Conservation (phyloP, 2,888 invertebrate genomes). For the Synanthedon myopaeformis region DNA sequence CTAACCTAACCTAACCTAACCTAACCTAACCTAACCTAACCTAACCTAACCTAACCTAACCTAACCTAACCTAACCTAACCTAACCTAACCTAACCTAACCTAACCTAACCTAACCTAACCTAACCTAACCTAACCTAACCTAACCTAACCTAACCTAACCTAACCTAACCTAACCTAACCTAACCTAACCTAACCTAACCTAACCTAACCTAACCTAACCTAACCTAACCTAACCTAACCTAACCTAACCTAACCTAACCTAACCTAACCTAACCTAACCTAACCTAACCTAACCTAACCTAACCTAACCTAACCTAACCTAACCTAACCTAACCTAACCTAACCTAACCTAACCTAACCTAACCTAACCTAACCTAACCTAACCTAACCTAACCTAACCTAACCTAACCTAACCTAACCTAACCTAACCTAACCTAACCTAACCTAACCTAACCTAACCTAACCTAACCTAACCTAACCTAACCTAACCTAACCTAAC, state of each 20-base stretch:
- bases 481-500: slow-evolving; percentile 4
- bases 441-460: slow-evolving; percentile 4
- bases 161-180: slow-evolving; percentile 2
- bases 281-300: slow-evolving; percentile 8
- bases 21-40: slow-evolving; percentile 8
- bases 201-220: slow-evolving; percentile 10
- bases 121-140: slow-evolving; percentile 4
- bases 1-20: slow-evolving; percentile 5
- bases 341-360: slow-evolving; percentile 4
- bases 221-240: slow-evolving; percentile 9
- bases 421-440: slow-evolving; percentile 7
- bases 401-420: slow-evolving; percentile 6
- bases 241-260: slow-evolving; percentile 8
- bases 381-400: slow-evolving; percentile 8
- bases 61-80: slow-evolving; percentile 7
- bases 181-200: slow-evolving; percentile 7
- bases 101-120: slow-evolving; percentile 5
- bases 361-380: slow-evolving; percentile 5
- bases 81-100: slow-evolving; percentile 7
- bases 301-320: slow-evolving; percentile 6
- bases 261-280: slow-evolving; percentile 7
- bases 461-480: slow-evolving; percentile 4
- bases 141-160: not conserved
- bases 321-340: slow-evolving; percentile 5
- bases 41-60: slow-evolving; percentile 7